Base-by-base conservation (phyloP, 2,797 vertebrate genomes). In the Myotis planiceps region DNA sequence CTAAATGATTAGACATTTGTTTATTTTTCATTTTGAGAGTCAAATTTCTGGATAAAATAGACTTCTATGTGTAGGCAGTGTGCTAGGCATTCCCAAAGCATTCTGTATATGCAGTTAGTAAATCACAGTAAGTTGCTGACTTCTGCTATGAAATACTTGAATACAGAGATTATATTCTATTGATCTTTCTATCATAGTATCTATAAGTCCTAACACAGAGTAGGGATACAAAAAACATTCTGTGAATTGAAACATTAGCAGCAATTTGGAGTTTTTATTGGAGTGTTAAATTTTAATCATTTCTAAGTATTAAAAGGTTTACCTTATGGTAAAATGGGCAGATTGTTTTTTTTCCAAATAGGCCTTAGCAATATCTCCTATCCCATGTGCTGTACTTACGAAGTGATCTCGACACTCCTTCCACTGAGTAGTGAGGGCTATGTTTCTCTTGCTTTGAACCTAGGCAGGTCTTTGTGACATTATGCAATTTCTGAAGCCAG, bases 11-110 rank as follows among this genome's bases (percentile, higher is more conserved):
- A 95, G 80, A 65, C 53, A 88, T 58, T 83, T 93, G 6, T 63
- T 45, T 75, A 29, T 27, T 81, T 78, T 92, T 69, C 63, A 93
- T 34, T 65, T 9, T 65, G 8, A 90, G n/a, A 37, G 16, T 45
- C n/a, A 92, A 90, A 85, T 68, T 14, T 90, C 39, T 90, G 80
- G 79, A 69, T 84, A 92, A 82, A 72, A 86, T 29, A 27, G 16
- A 74, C 27, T 68, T 86, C 65, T 84, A 29, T 29, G 21, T 12
- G 34, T 45, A 81, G n/a, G 42, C 19, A 34, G 39, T 79, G 16
- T 88, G 51, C 32, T 53, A 76, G 12, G 53, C 58, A 90, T 68
- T 68, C n/a, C 34, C 37, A n/a, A 27, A 88, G 42, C 23, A 95
- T 21, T 69, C 27, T 58, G 25, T 45, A 51, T 29, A 58, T 60